Evolutionary conservation across 2,113 vertebrate genomes (phyloP).

Genomic region (Phasianus colchicus): DNA sequence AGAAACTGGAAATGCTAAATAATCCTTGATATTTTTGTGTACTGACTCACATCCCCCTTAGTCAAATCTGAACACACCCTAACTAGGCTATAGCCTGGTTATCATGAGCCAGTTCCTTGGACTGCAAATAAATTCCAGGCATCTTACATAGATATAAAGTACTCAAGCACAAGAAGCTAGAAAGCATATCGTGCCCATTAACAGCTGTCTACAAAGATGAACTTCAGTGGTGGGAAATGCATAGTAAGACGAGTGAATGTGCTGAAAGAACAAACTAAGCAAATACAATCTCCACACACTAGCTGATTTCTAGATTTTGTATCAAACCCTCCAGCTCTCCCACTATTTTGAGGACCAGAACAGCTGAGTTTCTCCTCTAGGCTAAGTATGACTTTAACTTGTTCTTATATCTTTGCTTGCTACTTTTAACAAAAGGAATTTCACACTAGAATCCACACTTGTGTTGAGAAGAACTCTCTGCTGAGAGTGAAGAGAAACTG

Average conservation of each 20-base stretch:
- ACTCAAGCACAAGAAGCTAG: neutral
- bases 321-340: neutral
- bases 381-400: neutral
- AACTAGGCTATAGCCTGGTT: neutral
- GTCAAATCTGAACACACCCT: constrained; percentile 14
- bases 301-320: neutral
- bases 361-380: neutral
- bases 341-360: neutral
- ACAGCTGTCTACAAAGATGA: neutral
- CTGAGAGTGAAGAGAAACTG: neutral
- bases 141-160: neutral
- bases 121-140: neutral
- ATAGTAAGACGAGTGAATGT: neutral
- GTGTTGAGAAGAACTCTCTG: neutral
- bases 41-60: constrained; percentile 54
- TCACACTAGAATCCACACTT: neutral
- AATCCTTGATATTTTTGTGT: neutral
- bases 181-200: neutral
- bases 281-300: neutral
- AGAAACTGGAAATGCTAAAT: constrained; percentile 26
- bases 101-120: neutral
- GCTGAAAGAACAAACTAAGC: neutral
- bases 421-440: neutral
- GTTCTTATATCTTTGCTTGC: neutral
- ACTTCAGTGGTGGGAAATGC: neutral